These are phyloP conservation scores for Salminus brasiliensis DNA, from an alignment of 2,113 vertebrate species.

Conservation along the genomic window DNA sequence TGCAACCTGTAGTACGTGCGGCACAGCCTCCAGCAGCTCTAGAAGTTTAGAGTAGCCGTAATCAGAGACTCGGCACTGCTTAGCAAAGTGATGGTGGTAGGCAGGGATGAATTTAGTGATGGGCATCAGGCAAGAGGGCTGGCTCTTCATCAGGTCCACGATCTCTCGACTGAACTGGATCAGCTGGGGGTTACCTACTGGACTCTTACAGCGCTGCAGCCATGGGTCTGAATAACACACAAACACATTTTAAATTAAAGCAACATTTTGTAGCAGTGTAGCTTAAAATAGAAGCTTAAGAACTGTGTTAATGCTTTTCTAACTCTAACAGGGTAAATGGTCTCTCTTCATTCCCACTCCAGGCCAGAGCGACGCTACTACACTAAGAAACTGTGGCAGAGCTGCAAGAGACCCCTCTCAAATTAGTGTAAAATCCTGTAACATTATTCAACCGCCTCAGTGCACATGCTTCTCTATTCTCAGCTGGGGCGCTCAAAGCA, in stretches of 20 bases:
- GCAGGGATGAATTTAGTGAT: conserved; percentile 93
- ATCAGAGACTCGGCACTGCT: conserved; percentile 96
- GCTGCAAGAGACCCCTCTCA: no score
- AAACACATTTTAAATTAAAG: background rate
- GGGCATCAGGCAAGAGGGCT: conserved; percentile 86
- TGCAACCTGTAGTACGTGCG: conserved; percentile 91
- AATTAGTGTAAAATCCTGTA: no score
- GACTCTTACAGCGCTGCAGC: conserved; percentile 93
- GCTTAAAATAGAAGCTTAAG: no score
- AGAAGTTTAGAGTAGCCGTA: conserved; percentile 93
- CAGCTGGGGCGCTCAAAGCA: no score
- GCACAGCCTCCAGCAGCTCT: conserved; percentile 94
- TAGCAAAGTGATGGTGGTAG: conserved; percentile 97
- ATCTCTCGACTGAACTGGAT: conserved; percentile 97
- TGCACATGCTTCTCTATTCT: no score
- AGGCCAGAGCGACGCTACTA: no score
- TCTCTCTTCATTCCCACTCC: no score
- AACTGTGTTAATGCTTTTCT: no score
- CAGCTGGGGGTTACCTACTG: conserved; percentile 94
- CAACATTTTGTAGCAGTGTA: no score
- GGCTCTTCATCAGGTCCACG: conserved; percentile 91
- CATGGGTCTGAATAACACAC: conserved; percentile 82
- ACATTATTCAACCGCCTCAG: no score
- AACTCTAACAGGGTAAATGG: no score
- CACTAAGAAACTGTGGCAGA: no score